Conservation (phyloP, 1,140 invertebrate species). For the Euwallacea fornicatus region DNA sequence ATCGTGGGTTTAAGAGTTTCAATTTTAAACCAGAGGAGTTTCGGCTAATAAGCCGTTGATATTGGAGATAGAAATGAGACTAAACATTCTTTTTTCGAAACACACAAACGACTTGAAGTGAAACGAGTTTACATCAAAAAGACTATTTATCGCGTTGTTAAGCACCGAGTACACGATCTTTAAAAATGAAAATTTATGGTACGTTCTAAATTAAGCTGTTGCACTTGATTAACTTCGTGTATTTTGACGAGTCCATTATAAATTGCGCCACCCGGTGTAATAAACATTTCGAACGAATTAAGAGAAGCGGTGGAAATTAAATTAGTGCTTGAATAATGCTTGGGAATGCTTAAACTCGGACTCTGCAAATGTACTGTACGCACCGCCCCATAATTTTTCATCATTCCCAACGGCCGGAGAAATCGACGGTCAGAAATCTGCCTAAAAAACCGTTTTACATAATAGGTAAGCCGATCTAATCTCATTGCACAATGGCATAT, state of each 20-base stretch:
- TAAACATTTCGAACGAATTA: slow-evolving; percentile 19
- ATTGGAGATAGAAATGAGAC: background rate
- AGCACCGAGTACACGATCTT: slow-evolving; percentile 24
- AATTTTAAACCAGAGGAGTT: too few relatives aligned
- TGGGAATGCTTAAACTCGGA: slow-evolving; percentile 10
- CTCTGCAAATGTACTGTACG: background rate
- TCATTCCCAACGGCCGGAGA: background rate
- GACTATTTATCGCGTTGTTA: slow-evolving; percentile 33
- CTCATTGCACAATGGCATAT: slow-evolving; percentile 11
- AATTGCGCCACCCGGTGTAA: slow-evolving; percentile 24
- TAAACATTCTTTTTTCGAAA: background rate
- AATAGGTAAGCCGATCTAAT: slow-evolving; percentile 27
- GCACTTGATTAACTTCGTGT: slow-evolving; percentile 38
- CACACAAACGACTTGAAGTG: background rate
- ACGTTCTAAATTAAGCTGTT: slow-evolving; percentile 38
- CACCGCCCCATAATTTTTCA: background rate
- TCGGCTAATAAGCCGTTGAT: background rate
- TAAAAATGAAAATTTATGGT: slow-evolving; percentile 39
- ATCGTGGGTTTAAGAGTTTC: background rate
- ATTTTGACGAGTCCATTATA: slow-evolving; percentile 39
- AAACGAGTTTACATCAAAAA: slow-evolving; percentile 1
- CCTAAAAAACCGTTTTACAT: background rate
- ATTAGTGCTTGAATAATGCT: slow-evolving; percentile 5
- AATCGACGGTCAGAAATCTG: background rate
- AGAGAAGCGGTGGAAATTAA: slow-evolving; percentile 1